Conservation (phyloP, 2,888 invertebrate species). For the Spicauda simplicius region DNA sequence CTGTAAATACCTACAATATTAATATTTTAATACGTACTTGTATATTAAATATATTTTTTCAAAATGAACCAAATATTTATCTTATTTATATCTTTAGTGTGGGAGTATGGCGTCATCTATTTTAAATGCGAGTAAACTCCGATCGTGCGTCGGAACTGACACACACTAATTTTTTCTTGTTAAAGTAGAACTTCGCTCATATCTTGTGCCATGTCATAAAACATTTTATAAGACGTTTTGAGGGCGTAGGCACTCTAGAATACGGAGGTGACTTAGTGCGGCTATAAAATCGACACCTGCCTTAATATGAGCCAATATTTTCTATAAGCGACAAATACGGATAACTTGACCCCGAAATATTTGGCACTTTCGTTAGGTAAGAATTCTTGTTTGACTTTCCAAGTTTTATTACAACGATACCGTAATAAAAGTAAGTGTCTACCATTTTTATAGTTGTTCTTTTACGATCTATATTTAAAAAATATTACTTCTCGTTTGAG, state of each 20-base stretch:
- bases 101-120: too few relatives aligned
- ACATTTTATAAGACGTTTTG: conserved; percentile 23
- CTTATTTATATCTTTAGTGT: too few relatives aligned
- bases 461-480: neutral
- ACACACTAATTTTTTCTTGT: too few relatives aligned
- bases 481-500: neutral
- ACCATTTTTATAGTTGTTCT: neutral
- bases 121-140: too few relatives aligned
- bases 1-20: too few relatives aligned
- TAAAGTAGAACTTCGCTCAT: neutral
- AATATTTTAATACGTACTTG: too few relatives aligned
- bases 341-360: neutral
- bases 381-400: neutral
- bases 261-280: conserved; percentile 1
- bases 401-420: neutral
- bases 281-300: conserved; percentile 31
- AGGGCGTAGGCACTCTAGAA: conserved; percentile 4
- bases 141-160: too few relatives aligned
- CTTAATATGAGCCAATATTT: neutral
- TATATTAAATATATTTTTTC: too few relatives aligned
- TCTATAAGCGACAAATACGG: conserved; percentile 8
- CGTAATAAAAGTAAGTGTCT: neutral
- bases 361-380: neutral
- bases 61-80: too few relatives aligned
- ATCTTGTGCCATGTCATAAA: conserved; percentile 3